phyloP scores from a whole-genome alignment of 2,797 vertebrate species.

The Trachurus trachurus region DNA sequence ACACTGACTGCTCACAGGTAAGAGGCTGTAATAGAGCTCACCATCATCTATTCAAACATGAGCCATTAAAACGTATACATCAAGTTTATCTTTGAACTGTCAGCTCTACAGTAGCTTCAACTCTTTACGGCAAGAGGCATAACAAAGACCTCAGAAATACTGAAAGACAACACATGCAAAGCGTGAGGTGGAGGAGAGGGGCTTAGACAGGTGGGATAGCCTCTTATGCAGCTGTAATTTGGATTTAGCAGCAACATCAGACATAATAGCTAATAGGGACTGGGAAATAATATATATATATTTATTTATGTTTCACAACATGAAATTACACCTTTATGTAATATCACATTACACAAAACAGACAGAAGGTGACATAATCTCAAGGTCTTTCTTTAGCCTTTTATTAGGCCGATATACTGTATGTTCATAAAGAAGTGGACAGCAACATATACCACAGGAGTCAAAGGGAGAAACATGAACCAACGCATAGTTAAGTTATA shows the following conservation, averaged over 20 bases:
- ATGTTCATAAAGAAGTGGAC: no score
- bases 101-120: neutral
- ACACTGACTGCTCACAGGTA: constrained; percentile 19
- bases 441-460: no score
- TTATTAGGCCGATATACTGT: no score
- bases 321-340: neutral
- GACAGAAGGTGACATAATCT: neutral
- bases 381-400: no score
- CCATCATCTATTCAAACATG: neutral
- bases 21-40: neutral
- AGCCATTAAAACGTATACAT: neutral
- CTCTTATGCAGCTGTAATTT: neutral
- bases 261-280: neutral
- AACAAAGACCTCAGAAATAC: neutral
- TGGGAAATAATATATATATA: constrained; percentile 1
- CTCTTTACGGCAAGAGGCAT: neutral
- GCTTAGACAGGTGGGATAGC: neutral
- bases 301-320: neutral
- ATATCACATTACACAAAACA: neutral
- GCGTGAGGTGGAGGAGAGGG: neutral
- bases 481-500: no score
- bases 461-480: no score
- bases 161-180: no score
- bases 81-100: neutral
- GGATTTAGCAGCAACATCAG: neutral